Evolutionary conservation across 2,888 invertebrate genomes (phyloP).

Genomic region (Gastracanthus pulcherrimus): DNA sequence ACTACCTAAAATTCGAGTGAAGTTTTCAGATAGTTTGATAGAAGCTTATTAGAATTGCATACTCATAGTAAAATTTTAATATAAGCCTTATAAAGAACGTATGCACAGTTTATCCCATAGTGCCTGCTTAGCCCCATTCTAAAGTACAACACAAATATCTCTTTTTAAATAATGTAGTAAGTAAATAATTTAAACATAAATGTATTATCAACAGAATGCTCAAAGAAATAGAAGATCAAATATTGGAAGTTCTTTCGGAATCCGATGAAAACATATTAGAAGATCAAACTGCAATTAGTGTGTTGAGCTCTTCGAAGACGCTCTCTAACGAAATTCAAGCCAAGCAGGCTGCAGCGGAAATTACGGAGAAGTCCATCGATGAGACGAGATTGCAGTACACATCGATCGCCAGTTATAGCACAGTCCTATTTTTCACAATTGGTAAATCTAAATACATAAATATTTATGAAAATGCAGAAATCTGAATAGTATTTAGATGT

Average conservation of each 20-base stretch:
- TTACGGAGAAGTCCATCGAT: conserved; percentile 94
- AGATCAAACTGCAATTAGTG: conserved; percentile 92
- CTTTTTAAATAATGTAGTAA: no score
- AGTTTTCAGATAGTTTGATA: no score
- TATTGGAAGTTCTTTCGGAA: conserved; percentile 87
- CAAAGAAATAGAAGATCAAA: conserved; percentile 95
- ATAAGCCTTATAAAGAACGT: no score
- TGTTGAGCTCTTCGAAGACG: conserved; percentile 93
- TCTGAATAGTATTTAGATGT: no score
- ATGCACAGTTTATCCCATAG: no score
- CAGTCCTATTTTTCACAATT: conserved; percentile 94
- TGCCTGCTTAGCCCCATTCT: no score
- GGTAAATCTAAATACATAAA: conserved; percentile 78
- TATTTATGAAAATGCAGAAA: background rate
- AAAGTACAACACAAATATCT: no score
- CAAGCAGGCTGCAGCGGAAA: conserved; percentile 93
- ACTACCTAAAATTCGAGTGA: no score
- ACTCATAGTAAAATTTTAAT: no score
- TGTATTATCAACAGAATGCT: conserved; percentile 79
- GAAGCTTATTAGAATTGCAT: no score
- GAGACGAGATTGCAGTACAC: conserved; percentile 90
- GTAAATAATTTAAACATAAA: background rate
- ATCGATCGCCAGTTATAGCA: conserved; percentile 93
- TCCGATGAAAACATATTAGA: conserved; percentile 91
- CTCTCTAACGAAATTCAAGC: conserved; percentile 94